Evolutionary conservation across 1,140 invertebrate genomes (phyloP), one percentile per base, ranked within the genome.

Genomic region (Achatina immaculata): DNA sequence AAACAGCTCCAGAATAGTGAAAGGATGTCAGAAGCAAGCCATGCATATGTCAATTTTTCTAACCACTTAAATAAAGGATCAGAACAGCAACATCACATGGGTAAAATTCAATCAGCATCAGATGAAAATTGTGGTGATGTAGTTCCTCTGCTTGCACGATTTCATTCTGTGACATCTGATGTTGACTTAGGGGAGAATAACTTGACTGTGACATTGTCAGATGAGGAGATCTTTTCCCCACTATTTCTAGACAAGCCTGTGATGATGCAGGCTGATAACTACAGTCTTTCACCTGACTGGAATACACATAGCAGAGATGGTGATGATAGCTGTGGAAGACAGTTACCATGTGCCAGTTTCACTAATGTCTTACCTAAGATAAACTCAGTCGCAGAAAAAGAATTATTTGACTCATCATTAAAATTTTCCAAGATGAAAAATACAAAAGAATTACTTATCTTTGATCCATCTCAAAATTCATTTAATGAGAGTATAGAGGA

Each of bases 91-190:
- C 42, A 34, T 43, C 7, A 69, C 16, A 48, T 34, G 2, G n/a
- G 72, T 21, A 74, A 51, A 74, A 36, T 74, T 6, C 14, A 11
- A 65, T 14, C 74, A 76, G 74, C 74, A 34, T 38, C 48, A 40
- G 36, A 1, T 58, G 74, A 76, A 65, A 51, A 40, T 21, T 21
- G 48, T 34, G 14, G n/a, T 34, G 74, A 76, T 62, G 51, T 31
- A 1, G 21, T 76, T 16, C 74, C 74, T 19, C 51, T 76, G 74
- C 74, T 76, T 28, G 3, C n/a, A 45, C 19, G 51, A 40, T 76
- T 76, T 43, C 74, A 76, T 38, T 76, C 74, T 58, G 74, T 76
- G 48, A 58, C 19, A n/a, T 76, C 74, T 6, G 74, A 76, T 76
- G 74, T 58, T 58, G 58, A 58, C 19, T 65, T 55, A 40, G 74